phyloP scores from a whole-genome alignment of 2,797 vertebrate species.

The Aeoliscus strigatus region DNA sequence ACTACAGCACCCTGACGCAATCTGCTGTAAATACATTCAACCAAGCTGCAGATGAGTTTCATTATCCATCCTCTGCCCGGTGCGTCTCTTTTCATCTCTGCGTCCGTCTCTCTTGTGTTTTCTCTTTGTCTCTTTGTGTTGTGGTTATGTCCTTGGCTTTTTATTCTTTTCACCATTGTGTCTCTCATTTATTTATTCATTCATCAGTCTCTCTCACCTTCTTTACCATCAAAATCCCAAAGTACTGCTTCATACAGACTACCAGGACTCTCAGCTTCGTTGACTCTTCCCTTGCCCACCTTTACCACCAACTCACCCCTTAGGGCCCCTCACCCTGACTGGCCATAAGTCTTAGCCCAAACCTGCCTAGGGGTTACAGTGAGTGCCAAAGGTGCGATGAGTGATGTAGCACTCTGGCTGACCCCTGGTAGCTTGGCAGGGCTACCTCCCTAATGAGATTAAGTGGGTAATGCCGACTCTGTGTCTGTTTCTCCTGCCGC shows the following conservation, averaged over 20 bases:
- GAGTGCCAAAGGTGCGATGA: conserved; percentile 77
- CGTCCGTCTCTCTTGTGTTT: conserved; percentile 20
- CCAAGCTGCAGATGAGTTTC: conserved; percentile 57
- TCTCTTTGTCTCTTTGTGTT: conserved; percentile 2
- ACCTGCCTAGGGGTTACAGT: conserved; percentile 60
- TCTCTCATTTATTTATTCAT: conserved; percentile 16
- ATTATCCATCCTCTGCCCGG: conserved; percentile 43
- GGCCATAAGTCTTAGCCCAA: conserved; percentile 49
- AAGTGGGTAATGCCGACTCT: conserved; percentile 79
- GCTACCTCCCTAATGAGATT: conserved; percentile 80
- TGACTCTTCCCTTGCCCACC: conserved; percentile 12
- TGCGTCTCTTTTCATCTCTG: conserved; percentile 17
- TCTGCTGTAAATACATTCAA: conserved; percentile 72
- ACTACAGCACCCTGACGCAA: conserved; percentile 65
- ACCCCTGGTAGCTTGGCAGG: conserved; percentile 76
- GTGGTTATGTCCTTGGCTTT: conserved; percentile 15
- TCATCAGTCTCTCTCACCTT: conserved; percentile 11
- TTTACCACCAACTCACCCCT: conserved; percentile 27
- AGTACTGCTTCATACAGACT: conserved; percentile 15
- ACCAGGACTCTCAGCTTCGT: conserved; percentile 8
- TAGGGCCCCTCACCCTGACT: conserved; percentile 24
- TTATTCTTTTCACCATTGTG: conserved; percentile 29
- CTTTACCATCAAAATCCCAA: conserved; percentile 13
- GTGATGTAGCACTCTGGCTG: conserved; percentile 83
- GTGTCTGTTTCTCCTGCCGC: conserved; percentile 76